Evolutionary conservation across 2,888 invertebrate genomes (phyloP), one percentile per base, ranked within the genome.

Genomic region (Melolontha melolontha): DNA sequence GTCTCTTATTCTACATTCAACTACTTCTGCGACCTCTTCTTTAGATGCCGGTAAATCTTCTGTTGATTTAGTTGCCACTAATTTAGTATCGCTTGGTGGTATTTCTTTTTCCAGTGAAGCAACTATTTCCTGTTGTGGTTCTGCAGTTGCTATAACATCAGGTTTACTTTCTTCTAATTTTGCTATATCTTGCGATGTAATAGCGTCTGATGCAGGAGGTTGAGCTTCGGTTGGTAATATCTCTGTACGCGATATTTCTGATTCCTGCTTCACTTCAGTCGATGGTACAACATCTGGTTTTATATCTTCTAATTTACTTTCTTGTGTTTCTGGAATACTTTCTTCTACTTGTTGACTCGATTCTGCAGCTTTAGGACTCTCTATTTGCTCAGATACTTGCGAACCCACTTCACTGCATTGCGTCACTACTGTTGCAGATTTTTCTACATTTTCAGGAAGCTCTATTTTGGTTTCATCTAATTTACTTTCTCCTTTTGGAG

Each of bases 251-350:
- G 76, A 66, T 7, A 72, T 67, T 12, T 72, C 64, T 54, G 68
- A 57, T 67, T 65, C 27, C 40, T 42, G 55, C 12, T 64, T 47
- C 5, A 50, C 49, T 34, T 41, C 27, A 17, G 50, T 6, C 34
- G 52, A 42, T 40, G 40, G 40, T 16, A 14, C 8, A 40, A 40
- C 54, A 14, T 67, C 68, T 72, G 73, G 27, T 70, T 71, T 44
- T 54, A 71, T 67, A 27, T 67, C 76, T 75, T 70, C 75, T 71
- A 71, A 74, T 70, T 66, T 44, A 57, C 63, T 57, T 64, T 71
- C 51, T 64, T 71, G 67, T 64, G 67, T 42, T 68, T 69, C 67
- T 71, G 63, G 68, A 17, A 10, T 6, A 5, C 4, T 34, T 6
- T 34, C 5, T 34, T 34, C 4, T 34, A 34, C 34, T 6, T 34